Evolutionary conservation across 2,888 invertebrate genomes (phyloP), one percentile per base, ranked within the genome.

Genomic region (Eumerus sabulonum): DNA sequence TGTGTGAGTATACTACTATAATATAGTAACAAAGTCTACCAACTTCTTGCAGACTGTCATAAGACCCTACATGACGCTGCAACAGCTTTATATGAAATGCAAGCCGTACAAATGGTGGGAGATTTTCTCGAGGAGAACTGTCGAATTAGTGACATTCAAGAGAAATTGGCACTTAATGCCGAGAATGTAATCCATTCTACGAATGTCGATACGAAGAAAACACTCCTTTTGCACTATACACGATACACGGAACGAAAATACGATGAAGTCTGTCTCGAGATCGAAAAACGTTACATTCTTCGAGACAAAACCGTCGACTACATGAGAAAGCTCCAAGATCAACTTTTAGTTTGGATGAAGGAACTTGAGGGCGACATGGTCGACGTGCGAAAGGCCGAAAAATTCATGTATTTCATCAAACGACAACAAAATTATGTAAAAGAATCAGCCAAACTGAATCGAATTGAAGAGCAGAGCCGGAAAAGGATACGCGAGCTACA

Each of bases 111-210:
- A 12, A 14, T 85, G 12, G 82, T 88, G 2, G 66, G 83, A n/a
- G 85, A 86, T 3, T 87, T 84, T 67, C 84, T 85, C n/a, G 81
- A 82, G 0, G 85, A 86, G 47, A 67, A 85, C 0, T 73, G 82
- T 0, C 44, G 74, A 0, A 79, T 81, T 19, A 76, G 84, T 1
- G 82, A 84, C 9, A 79, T 84, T 3, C 67, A 84, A 19, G 83
- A 84, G 0, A 27, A 27, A 27, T 4, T 27, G 27, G 84, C 85
- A 3, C 0, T 56, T 0, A 85, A 88, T 35, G 82, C 82, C 40
- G 87, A 87, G 72, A 86, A 85, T 59, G 83, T 87, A 1, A 83
- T 85, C 13, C 86, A 87, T 47, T 83, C 85, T 38, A 83, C 85
- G 0, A 87, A 85, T 35, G 27, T 87, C 1, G 53, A 82, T 0